These are phyloP conservation scores for Cyaniris semiargus DNA, from an alignment of 2,888 invertebrate genomes.

Conservation along the genomic window DNA sequence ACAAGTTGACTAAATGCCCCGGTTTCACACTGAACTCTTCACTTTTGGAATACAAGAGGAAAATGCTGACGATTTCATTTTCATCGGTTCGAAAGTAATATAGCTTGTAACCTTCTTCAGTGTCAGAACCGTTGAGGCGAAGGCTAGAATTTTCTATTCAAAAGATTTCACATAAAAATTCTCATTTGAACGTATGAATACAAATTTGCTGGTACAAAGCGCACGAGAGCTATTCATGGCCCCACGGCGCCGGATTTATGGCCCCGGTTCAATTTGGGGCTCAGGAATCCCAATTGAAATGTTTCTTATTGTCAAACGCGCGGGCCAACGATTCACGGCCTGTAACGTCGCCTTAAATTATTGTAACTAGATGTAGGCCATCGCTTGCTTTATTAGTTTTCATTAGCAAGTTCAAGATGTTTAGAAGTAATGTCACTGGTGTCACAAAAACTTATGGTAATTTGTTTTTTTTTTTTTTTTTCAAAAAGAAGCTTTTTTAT, in stretches of 20 bases:
- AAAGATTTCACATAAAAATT: constrained; percentile 30
- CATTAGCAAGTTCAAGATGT: not conserved
- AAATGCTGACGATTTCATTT: not conserved
- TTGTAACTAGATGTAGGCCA: not conserved
- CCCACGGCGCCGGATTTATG: constrained; percentile 26
- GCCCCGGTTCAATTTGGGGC: constrained; percentile 24
- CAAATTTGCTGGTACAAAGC: constrained; percentile 30
- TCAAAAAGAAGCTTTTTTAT: no score
- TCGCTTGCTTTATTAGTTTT: not conserved
- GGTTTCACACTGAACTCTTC: not conserved
- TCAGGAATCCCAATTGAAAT: constrained; percentile 33
- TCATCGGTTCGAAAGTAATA: not conserved
- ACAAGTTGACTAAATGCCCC: no score
- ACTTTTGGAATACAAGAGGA: not conserved
- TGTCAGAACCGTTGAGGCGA: not conserved
- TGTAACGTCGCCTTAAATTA: not conserved
- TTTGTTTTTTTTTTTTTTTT: no score
- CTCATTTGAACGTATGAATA: constrained; percentile 28
- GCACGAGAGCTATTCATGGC: constrained; percentile 26
- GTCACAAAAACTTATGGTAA: no score
- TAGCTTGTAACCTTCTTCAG: not conserved
- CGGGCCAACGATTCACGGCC: not conserved
- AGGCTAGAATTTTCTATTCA: constrained; percentile 14
- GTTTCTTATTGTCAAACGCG: constrained; percentile 28
- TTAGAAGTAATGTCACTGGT: no score